These are phyloP conservation scores for Agonum fuliginosum DNA, from an alignment of 2,888 invertebrate genomes.

Conservation along the genomic window DNA sequence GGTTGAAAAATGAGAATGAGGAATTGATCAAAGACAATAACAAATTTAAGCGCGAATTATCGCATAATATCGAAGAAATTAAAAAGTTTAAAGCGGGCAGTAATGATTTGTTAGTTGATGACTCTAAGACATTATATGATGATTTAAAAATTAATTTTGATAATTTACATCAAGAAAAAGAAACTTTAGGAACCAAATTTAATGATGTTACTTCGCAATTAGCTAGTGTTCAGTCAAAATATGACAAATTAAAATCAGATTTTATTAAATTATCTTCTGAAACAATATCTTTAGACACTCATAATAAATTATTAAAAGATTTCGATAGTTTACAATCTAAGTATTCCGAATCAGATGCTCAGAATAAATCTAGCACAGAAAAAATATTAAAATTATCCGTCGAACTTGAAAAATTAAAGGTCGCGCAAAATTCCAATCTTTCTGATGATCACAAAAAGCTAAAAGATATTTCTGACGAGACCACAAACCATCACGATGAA, in stretches of 20 bases:
- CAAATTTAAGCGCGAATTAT: constrained; percentile 64
- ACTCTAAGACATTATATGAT: constrained; percentile 14
- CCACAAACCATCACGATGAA: constrained; percentile 72
- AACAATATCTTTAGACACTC: constrained; percentile 1
- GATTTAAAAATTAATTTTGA: constrained; percentile 41
- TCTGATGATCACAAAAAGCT: constrained; percentile 67
- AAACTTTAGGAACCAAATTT: constrained; percentile 15
- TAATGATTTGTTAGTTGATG: not conserved
- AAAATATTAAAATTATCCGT: constrained; percentile 74
- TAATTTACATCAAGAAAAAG: constrained; percentile 24
- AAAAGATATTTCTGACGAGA: constrained; percentile 72
- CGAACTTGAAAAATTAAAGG: constrained; percentile 72
- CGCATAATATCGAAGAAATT: not conserved
- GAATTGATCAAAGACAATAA: constrained; percentile 72
- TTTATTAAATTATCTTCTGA: not conserved
- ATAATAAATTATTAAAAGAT: constrained; percentile 45
- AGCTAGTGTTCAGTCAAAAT: constrained; percentile 18
- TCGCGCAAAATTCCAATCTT: constrained; percentile 48
- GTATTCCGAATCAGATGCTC: constrained; percentile 17
- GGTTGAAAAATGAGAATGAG: constrained; percentile 76
- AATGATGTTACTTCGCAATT: not conserved
- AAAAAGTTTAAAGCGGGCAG: constrained; percentile 16
- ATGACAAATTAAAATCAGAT: constrained; percentile 31
- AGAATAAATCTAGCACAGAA: constrained; percentile 69
- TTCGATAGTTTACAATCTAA: constrained; percentile 18